A percentile compares a stretch with the other conserved stretches of the same genome.
Conservation (phyloP, 2,113 vertebrate species). For the Ammodytes marinus region DNA sequence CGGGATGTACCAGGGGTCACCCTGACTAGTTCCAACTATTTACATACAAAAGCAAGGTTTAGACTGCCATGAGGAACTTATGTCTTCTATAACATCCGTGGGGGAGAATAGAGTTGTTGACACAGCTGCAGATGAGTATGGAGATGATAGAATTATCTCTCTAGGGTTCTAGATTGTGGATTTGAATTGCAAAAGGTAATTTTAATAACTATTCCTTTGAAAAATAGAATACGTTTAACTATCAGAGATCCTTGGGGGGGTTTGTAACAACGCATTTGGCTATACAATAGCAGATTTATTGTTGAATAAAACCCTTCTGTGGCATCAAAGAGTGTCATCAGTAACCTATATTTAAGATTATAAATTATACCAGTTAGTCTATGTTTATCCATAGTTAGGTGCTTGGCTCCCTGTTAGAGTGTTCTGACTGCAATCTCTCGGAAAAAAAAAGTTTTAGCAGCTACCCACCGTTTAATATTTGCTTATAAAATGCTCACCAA, state of each 20-base stretch:
- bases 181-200: constrained; percentile 73
- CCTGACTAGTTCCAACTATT: neutral
- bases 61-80: constrained; percentile 26
- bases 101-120: constrained; percentile 58
- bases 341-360: neutral
- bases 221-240: constrained; percentile 52
- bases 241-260: constrained; percentile 4
- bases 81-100: constrained; percentile 56
- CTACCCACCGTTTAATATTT: constrained; percentile 4
- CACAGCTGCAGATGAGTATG: constrained; percentile 65
- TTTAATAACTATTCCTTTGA: constrained; percentile 55
- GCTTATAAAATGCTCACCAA: constrained; percentile 33
- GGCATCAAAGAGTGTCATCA: neutral
- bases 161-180: constrained; percentile 58
- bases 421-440: neutral
- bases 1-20: neutral
- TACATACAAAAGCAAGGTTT: neutral
- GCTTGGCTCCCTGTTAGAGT: neutral
- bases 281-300: neutral
- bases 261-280: constrained; percentile 1
- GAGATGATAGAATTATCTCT: constrained; percentile 69
- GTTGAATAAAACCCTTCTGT: neutral
- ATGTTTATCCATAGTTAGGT: neutral
- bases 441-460: constrained; percentile 22
- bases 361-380: neutral